Conservation (phyloP, 2,113 vertebrate species). For the Pterophyllum scalare region DNA sequence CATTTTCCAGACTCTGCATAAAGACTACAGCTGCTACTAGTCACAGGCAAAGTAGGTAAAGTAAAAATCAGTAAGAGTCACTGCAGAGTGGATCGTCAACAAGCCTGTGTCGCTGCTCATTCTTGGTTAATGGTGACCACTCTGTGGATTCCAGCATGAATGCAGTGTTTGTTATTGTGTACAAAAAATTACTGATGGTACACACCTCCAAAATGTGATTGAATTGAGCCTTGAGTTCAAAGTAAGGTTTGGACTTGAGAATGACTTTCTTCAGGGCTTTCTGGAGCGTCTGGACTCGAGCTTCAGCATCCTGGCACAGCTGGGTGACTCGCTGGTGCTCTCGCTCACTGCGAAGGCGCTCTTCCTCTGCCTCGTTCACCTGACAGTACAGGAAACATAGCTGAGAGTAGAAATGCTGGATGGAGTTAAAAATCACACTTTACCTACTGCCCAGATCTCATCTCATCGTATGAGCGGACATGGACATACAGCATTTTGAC, state of each 20-base stretch:
- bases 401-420: not conserved
- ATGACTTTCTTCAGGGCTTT: slow-evolving; percentile 90
- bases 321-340: slow-evolving; percentile 91
- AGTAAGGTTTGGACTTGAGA: slow-evolving; percentile 93
- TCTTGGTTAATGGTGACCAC: not conserved
- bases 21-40: too few relatives aligned
- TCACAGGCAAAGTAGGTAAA: too few relatives aligned
- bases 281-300: slow-evolving; percentile 88
- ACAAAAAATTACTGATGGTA: fast-evolving
- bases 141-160: not conserved
- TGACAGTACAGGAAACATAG: slow-evolving; percentile 49
- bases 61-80: too few relatives aligned
- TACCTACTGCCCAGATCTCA: too few relatives aligned
- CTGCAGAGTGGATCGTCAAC: too few relatives aligned
- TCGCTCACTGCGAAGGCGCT: slow-evolving; percentile 87
- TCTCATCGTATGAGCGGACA: too few relatives aligned
- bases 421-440: too few relatives aligned
- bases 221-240: slow-evolving; percentile 92
- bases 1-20: too few relatives aligned
- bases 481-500: too few relatives aligned
- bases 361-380: slow-evolving; percentile 94
- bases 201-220: slow-evolving; percentile 90
- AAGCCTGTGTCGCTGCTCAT: not conserved
- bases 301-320: slow-evolving; percentile 90
- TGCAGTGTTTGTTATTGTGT: not conserved